Percentiles rank a stretch among this genome's conserved stretches.
Evolutionary conservation across 2,113 vertebrate species (phyloP).

Genomic region (Chroicocephalus ridibundus): DNA sequence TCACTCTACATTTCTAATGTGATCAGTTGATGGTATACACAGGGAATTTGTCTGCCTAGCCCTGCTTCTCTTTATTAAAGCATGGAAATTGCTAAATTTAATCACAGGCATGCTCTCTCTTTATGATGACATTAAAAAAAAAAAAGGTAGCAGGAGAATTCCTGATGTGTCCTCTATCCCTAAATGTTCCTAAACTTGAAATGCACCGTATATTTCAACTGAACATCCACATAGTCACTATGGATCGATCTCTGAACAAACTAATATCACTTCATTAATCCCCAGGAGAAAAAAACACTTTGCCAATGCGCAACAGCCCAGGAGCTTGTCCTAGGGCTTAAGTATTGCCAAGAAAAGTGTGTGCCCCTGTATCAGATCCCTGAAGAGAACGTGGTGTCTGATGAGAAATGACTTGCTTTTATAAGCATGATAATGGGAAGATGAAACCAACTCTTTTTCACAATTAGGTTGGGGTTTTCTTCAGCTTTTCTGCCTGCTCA

Average conservation of each 20-base stretch:
- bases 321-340: not conserved
- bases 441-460: not conserved
- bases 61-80: not conserved
- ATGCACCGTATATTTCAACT: rapidly evolving
- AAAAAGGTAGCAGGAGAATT: not conserved
- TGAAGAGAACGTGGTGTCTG: not conserved
- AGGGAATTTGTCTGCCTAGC: not conserved
- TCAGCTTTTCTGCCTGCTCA: not conserved
- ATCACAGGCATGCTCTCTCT: not conserved
- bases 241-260: not conserved
- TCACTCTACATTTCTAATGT: not conserved
- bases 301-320: not conserved
- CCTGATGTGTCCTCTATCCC: no score
- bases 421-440: not conserved
- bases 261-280: no score
- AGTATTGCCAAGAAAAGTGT: not conserved
- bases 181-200: not conserved
- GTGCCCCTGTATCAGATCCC: not conserved
- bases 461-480: not conserved
- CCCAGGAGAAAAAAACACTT: not conserved
- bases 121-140: not conserved
- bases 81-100: not conserved
- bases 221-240: rapidly evolving
- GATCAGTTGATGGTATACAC: not conserved
- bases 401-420: not conserved